Evolutionary conservation across 1,140 invertebrate species (phyloP).

Genomic region (Heliconius hermathena): DNA sequence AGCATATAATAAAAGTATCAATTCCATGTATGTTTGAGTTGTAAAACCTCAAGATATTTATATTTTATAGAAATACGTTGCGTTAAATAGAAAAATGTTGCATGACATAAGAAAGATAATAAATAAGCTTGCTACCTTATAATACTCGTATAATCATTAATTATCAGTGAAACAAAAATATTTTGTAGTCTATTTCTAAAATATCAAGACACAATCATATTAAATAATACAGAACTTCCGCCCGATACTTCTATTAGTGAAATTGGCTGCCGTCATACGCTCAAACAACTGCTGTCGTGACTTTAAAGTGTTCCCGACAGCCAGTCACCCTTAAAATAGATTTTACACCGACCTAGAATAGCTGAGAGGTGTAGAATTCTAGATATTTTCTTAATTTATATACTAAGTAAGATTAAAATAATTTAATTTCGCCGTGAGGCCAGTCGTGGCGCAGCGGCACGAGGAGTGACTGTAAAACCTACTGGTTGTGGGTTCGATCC

Average conservation of each 20-base stretch:
- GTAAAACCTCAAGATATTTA: too few relatives aligned
- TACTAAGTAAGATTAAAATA: not conserved
- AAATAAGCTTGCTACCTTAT: not conserved
- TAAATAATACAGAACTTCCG: constrained; percentile 4
- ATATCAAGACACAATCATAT: constrained; percentile 6
- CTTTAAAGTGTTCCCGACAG: constrained; percentile 21
- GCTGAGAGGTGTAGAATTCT: not conserved
- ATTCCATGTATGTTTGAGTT: too few relatives aligned
- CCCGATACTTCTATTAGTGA: constrained; percentile 24
- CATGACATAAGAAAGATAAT: too few relatives aligned
- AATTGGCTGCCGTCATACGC: constrained; percentile 22
- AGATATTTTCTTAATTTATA: not conserved
- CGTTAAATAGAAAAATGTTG: too few relatives aligned
- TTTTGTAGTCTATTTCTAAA: not conserved
- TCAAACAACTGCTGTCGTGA: constrained; percentile 18
- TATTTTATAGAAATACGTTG: too few relatives aligned
- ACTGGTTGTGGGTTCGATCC: too few relatives aligned
- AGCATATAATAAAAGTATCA: too few relatives aligned
- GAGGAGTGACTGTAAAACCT: too few relatives aligned
- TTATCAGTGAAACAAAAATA: not conserved
- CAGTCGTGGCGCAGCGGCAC: too few relatives aligned
- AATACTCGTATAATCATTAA: too few relatives aligned
- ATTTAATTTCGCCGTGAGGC: not conserved
- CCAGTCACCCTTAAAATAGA: constrained; percentile 18
- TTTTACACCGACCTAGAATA: not conserved